Evolutionary conservation across 2,113 vertebrate genomes (phyloP), one percentile per base, ranked within the genome.

Genomic region (Periophthalmodon schlosseri): DNA sequence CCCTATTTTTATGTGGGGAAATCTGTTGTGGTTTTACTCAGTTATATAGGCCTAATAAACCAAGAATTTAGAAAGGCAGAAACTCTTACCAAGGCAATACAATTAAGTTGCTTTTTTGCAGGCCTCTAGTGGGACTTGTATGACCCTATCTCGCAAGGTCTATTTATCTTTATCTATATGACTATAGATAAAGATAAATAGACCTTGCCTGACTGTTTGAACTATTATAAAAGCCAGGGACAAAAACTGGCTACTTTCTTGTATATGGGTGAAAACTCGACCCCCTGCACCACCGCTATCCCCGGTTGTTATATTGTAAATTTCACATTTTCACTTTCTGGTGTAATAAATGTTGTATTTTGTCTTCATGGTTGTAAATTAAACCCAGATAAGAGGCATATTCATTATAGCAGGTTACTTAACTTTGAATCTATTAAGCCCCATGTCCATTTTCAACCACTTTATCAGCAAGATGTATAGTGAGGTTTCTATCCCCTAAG

Each of bases 401-500:
- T 18, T 7, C 23, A 63, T 44, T 44, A 44, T 44, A 2, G 15
- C 28, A 28, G 11, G 21, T 5, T 33, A 61, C 28, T 28, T 61
- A 34, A 33, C 6, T 61, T 34, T 61, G 14, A 61, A 61, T 61
- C 2, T 16, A 61, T 61, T 6, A 24, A 63, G 11, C 5, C 24
- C 24, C 28, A 63, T 28, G 23, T 63, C 28, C 24, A 63, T 34
- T 63, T 63, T 63, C 5, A 63, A 9, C 24, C 5, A 63, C 23
- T 63, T 63, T 34, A 34, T 28, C 28, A 16, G 15, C 14, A 5
- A 63, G 28, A 33, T 44, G 36, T 15, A 49, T 24, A 15, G 13
- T 5, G n/a, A 20, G 16, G 54, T 70, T 63, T 76, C 71, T 39
- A 57, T 70, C 68, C 72, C 65, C 65, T 0, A 13, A 75, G 74